phyloP scores from a whole-genome alignment of 2,888 invertebrate species.

The Boloria selene region DNA sequence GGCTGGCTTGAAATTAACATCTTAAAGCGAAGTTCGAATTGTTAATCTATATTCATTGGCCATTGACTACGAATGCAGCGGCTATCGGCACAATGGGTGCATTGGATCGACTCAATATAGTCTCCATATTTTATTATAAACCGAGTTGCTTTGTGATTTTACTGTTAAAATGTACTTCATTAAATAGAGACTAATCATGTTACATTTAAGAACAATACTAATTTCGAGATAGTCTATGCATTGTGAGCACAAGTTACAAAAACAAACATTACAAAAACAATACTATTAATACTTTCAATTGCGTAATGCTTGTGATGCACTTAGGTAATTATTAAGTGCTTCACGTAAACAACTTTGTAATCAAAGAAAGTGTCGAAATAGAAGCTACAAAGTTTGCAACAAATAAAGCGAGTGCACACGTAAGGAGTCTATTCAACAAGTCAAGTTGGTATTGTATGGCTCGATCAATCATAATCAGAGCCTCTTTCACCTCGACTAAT shows the following conservation, averaged over 20 bases:
- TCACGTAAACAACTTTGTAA: conserved; percentile 40
- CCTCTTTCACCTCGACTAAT: conserved; percentile 80
- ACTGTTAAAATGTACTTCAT: background rate
- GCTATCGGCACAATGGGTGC: conserved; percentile 70
- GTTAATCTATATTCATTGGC: conserved; percentile 77
- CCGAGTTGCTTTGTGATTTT: conserved; percentile 13
- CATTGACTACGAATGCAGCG: conserved; percentile 68
- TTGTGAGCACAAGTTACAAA: too few species aligned
- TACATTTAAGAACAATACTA: background rate
- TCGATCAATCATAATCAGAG: conserved; percentile 81
- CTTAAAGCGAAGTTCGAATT: conserved; percentile 63
- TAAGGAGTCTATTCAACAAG: conserved; percentile 75
- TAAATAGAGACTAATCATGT: background rate
- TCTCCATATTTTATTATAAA: conserved; percentile 37
- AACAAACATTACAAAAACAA: conserved; percentile 2
- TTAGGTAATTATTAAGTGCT: conserved; percentile 34
- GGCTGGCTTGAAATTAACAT: conserved; percentile 55
- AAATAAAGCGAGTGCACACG: conserved; percentile 68
- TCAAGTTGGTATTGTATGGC: conserved; percentile 67
- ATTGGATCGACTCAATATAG: conserved; percentile 53
- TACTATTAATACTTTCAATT: conserved; percentile 19
- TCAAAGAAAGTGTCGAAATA: conserved; percentile 46
- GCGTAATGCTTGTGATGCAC: conserved; percentile 33
- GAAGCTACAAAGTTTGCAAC: conserved; percentile 54
- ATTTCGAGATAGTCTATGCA: background rate